phyloP scores from a whole-genome alignment of 1,140 invertebrate genomes.

The Riptortus pedestris region DNA sequence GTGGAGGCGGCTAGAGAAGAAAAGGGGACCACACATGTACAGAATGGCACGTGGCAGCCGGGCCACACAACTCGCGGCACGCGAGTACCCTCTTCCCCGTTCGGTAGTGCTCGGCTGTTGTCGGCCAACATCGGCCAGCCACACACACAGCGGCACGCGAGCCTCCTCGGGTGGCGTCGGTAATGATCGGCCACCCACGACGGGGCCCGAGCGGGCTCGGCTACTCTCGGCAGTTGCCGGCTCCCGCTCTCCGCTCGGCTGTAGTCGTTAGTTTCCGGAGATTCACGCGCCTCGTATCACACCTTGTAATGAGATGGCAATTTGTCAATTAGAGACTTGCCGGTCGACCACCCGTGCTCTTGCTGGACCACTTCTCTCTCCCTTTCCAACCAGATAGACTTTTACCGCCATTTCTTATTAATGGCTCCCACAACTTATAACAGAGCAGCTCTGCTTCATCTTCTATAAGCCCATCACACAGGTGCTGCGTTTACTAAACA shows the following conservation, averaged over 20 bases:
- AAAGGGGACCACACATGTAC: background rate
- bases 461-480: too few species aligned
- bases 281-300: conserved; percentile 1
- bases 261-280: too few species aligned
- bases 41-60: background rate
- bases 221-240: too few species aligned
- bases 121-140: background rate
- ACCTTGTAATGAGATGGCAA: conserved; percentile 9
- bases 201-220: too few species aligned
- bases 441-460: too few species aligned
- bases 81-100: background rate
- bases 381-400: too few species aligned
- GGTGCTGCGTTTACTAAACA: too few species aligned
- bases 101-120: background rate
- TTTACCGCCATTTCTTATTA: too few species aligned
- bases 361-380: background rate
- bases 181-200: background rate
- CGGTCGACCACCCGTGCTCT: conserved; percentile 1
- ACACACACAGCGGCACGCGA: background rate
- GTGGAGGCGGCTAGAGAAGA: too few species aligned
- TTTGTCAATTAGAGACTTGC: background rate
- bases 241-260: too few species aligned
- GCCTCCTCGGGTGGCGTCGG: background rate
- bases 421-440: too few species aligned
- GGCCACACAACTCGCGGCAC: background rate